Evolutionary conservation across 1,140 invertebrate species (phyloP), one percentile per base, ranked within the genome.

Genomic region (Subanguina moxae): DNA sequence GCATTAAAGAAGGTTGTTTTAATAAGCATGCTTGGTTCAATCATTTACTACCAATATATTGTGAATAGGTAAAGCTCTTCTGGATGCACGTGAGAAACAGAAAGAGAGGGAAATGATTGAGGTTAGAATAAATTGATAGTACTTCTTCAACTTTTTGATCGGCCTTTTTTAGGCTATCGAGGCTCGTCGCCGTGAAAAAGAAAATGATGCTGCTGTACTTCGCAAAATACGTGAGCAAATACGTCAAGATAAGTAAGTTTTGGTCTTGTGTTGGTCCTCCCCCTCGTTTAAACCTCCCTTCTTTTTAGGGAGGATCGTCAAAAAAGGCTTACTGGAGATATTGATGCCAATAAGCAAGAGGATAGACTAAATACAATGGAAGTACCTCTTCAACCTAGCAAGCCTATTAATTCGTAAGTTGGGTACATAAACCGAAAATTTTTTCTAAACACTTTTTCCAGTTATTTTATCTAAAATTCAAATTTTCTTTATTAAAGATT

Each of bases 301-400:
- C 65, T 66, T 67, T 67, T 9, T 45, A 71, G 68, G 45, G 69
- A 71, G 56, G 70, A 71, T 27, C 27, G 70, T 13, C 70, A 70
- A n/a, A 52, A 62, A 13, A 64, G 42, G 23, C 17, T 1, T 7
- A 1, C 64, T 1, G 64, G 48, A 17, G 21, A 3, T 9, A 15
- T 5, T 64, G 15, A 5, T 28, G 1, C 19, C 1, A n/a, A 67
- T 15, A 19, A n/a, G 63, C 43, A 66, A 23, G 32, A 57, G n/a
- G 38, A 42, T 1, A 52, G 15, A 7, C 30, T 21, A 5, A 8
- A 1, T 19, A 3, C 19, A 5, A 21, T 13, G 3, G 38, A 3
- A 30, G 58, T 8, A 43, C 58, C 58, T 61, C 5, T 13, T 8
- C 28, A 19, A 61, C 45, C 42, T n/a, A 67, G 65, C 42, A 67